These are phyloP conservation scores for Desoria tigrina DNA, from an alignment of 2,888 invertebrate species.

Conservation along the genomic window DNA sequence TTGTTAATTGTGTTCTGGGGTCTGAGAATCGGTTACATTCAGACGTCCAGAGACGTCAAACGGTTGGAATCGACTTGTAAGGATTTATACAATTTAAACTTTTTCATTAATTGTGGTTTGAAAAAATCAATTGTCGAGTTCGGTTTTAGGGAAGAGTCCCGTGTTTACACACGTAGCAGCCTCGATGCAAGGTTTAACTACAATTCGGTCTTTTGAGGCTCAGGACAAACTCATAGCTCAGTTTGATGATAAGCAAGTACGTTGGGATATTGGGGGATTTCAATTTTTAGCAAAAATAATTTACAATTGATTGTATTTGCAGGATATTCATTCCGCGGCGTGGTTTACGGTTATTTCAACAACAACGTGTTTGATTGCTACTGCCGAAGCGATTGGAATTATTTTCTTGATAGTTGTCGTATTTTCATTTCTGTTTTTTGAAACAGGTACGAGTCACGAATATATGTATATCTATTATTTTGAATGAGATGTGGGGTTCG, in stretches of 20 bases:
- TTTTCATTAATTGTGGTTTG: conserved; percentile 1
- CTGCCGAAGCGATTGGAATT: conserved; percentile 85
- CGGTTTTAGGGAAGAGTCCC: conserved; percentile 65
- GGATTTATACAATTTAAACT: too few relatives aligned
- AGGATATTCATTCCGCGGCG: conserved; percentile 75
- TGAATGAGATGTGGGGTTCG: conserved; percentile 63
- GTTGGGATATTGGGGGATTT: too few relatives aligned
- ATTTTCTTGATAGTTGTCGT: conserved; percentile 83
- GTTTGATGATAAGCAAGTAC: conserved; percentile 71
- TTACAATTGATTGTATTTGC: conserved; percentile 1
- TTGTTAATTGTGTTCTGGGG: conserved; percentile 56
- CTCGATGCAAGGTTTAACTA: conserved; percentile 83
- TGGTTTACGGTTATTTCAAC: conserved; percentile 88
- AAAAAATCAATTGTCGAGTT: background rate
- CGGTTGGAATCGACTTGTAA: conserved; percentile 36
- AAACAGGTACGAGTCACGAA: conserved; percentile 60
- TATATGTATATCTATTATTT: too few relatives aligned
- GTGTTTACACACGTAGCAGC: conserved; percentile 92
- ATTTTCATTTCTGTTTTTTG: conserved; percentile 75
- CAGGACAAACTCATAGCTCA: conserved; percentile 74
- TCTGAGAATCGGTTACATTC: conserved; percentile 28
- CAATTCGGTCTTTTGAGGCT: conserved; percentile 85
- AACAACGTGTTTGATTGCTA: conserved; percentile 89
- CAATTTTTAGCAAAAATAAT: conserved; percentile 65
- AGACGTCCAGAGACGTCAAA: conserved; percentile 39